Evolutionary conservation across 2,797 vertebrate genomes (phyloP).

Genomic region (Craterocephalus amniculus): DNA sequence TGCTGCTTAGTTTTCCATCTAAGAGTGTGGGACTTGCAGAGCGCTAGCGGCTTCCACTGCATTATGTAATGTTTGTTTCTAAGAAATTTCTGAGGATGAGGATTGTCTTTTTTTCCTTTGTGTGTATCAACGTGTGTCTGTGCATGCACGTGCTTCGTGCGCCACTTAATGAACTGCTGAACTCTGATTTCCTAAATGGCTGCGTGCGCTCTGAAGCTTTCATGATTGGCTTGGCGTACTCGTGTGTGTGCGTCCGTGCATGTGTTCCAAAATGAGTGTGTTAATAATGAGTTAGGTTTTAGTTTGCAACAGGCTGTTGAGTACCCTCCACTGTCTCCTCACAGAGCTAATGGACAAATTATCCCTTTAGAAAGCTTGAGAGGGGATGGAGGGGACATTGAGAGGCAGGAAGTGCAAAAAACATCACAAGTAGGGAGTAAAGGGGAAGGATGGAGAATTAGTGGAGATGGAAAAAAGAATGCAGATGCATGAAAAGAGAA

Average conservation of each 20-base stretch:
- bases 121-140: constrained; percentile 10
- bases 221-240: constrained; percentile 25
- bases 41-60: background rate
- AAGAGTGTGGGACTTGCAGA: background rate
- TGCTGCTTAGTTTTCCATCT: constrained; percentile 32
- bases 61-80: constrained; percentile 45
- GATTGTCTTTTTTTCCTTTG: constrained; percentile 1
- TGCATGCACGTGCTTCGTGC: constrained; percentile 14
- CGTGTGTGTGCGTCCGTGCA: constrained; percentile 43
- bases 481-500: constrained; percentile 17
- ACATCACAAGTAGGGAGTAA: constrained; percentile 14
- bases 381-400: constrained; percentile 13
- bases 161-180: constrained; percentile 50
- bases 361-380: constrained; percentile 50
- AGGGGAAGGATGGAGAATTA: constrained; percentile 2
- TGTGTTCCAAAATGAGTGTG: constrained; percentile 47
- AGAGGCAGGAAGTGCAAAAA: constrained; percentile 27
- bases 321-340: constrained; percentile 54
- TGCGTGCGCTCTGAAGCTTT: constrained; percentile 38
- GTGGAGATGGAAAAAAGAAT: background rate
- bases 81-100: background rate
- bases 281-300: constrained; percentile 59
- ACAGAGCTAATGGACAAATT: constrained; percentile 64
- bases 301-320: constrained; percentile 43
- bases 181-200: constrained; percentile 59